Evolutionary conservation across 2,797 vertebrate species (phyloP).

Genomic region (Eleutherodactylus coqui): DNA sequence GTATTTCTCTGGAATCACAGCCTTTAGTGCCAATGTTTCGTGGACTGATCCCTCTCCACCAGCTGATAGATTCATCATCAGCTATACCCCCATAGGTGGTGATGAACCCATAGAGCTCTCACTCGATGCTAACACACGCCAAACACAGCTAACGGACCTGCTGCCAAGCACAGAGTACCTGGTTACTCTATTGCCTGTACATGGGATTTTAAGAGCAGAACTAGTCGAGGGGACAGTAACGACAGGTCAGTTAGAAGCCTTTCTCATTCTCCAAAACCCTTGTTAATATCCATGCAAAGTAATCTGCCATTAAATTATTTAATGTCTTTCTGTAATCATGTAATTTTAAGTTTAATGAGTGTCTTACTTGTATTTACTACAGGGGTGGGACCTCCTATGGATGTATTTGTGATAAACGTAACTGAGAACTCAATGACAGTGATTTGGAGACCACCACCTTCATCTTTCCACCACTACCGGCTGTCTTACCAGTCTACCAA

Average conservation of each 20-base stretch:
- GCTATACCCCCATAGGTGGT: conserved; percentile 83
- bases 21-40: conserved; percentile 87
- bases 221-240: conserved; percentile 86
- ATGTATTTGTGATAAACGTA: conserved; percentile 84
- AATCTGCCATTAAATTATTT: not conserved
- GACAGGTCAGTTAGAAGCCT: conserved; percentile 81
- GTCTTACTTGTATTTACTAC: conserved; percentile 32
- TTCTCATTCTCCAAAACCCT: not conserved
- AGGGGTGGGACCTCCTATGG: conserved; percentile 91
- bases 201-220: conserved; percentile 86
- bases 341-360: not conserved
- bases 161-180: conserved; percentile 89
- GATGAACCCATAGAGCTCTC: conserved; percentile 84
- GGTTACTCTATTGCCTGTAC: conserved; percentile 89
- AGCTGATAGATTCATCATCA: conserved; percentile 89
- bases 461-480: conserved; percentile 91
- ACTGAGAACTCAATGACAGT: conserved; percentile 86
- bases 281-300: not conserved
- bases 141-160: conserved; percentile 83
- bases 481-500: conserved; percentile 86
- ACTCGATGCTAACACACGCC: conserved; percentile 86
- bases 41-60: conserved; percentile 95
- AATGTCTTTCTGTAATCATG: not conserved
- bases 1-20: conserved; percentile 92
- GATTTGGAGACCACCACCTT: conserved; percentile 87